phyloP scores from a whole-genome alignment of 2,113 vertebrate genomes.

The Xenotilapia caudafasciata region DNA sequence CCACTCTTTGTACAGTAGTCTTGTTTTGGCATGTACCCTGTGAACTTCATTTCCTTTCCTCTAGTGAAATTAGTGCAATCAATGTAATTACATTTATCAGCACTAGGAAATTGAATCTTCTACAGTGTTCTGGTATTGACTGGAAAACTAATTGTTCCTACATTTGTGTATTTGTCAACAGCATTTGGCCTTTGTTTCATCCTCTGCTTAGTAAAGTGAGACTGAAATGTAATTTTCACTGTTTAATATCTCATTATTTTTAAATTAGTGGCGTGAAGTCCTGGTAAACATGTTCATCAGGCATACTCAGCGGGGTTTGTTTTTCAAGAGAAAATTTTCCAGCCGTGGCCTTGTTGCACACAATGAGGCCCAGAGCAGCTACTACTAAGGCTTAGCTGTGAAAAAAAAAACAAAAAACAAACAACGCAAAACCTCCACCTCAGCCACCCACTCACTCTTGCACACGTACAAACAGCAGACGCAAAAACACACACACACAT shows the following conservation, averaged over 20 bases:
- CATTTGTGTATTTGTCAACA: conserved; percentile 46
- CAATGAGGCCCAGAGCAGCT: background rate
- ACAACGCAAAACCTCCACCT: background rate
- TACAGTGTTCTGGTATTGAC: conserved; percentile 38
- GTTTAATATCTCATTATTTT: conserved; percentile 61
- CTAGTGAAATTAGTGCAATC: conserved; percentile 57
- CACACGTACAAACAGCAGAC: background rate
- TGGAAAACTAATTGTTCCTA: conserved; percentile 44
- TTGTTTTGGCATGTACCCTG: conserved; percentile 8
- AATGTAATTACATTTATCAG: conserved; percentile 58
- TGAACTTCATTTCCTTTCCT: conserved; percentile 37
- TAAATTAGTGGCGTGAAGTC: conserved; percentile 49
- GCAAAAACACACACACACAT: background rate
- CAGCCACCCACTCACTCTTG: conserved; percentile 37
- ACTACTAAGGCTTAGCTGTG: conserved; percentile 14
- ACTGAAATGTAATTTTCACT: conserved; percentile 57
- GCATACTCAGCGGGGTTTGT: background rate
- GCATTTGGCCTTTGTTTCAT: conserved; percentile 32
- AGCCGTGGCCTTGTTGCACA: background rate
- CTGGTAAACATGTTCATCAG: conserved; percentile 46
- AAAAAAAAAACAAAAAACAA: background rate
- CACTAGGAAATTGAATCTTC: conserved; percentile 47
- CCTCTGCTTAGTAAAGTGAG: conserved; percentile 31
- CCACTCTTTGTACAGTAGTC: background rate
- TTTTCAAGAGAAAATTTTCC: background rate